Evolutionary conservation across 2,113 vertebrate species (phyloP), one percentile per base, ranked within the genome.

Genomic region (Grus americana): DNA sequence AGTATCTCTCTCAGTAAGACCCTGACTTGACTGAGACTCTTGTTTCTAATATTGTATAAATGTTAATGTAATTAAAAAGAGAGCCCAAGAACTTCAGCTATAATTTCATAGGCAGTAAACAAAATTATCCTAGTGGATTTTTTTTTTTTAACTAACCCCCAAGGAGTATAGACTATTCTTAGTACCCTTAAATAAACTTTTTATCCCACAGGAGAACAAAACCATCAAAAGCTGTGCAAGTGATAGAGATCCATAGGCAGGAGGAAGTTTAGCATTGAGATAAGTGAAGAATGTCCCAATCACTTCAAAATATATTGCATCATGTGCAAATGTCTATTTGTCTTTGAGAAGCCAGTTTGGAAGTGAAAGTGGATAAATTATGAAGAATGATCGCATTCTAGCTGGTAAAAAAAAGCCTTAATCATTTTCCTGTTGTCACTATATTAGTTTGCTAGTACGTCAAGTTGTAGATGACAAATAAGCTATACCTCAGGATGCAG

Each of bases 341-440:
- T 78, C 67, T 73, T 50, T 26, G 11, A 27, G n/a, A 96, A 86
- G 27, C 29, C n/a, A 30, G 40, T 65, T 47, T 71, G 58, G 34
- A 93, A 92, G 22, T 76, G 24, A 38, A 94, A 70, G 50, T n/a
- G 32, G 46, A 88, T 86, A 90, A 89, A 92, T 91, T 93, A 80
- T 72, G 75, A 96, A 66, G 88, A 94, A 70, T 40, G 15, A 88
- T 80, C 63, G 88, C 67, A 61, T 91, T 70, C 55, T 84, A 78
- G 34, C 13, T n/a, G 3, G 10, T 30, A 88, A 93, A 79, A 94
- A 94, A 95, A 50, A 38, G 46, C 26, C 40, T 93, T 88, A 23
- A 90, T 79, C 52, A 76, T 88, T 30, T 66, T 79, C 38, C 22
- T 59, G 9, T 79, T 94, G 71, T 70, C 67, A 63, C 32, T 76